Base-by-base conservation (phyloP, 2,113 vertebrate species). In the Petrocephalus microphthalmus region DNA sequence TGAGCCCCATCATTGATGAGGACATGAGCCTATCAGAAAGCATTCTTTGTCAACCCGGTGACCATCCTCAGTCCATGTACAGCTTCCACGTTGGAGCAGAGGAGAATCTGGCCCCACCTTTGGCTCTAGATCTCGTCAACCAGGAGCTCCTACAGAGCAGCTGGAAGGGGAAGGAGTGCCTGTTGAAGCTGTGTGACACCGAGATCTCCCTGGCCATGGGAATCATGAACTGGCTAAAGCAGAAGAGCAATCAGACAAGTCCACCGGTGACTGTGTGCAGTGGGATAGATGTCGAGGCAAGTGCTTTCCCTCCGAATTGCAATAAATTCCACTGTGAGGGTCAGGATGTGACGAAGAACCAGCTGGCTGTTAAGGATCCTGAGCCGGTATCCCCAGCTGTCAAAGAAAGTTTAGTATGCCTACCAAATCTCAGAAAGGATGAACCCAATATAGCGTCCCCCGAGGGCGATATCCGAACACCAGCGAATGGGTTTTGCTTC, bases 101-200 rank as follows among this genome's bases (percentile, higher is more conserved):
- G 86, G 97, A 97, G 91, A 96, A 97, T 87, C 92, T 97, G 94
- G 95, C 96, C 51, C 94, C 94, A 0, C 93, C 94, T 0, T 93
- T 96, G 4, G 89, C 94, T 57, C 90, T 94, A 7, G 96, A 96
- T 83, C 88, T 96, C 5, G 95, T 96, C 82, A 94, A 94, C 78
- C 96, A 97, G 78, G 94, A 96, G 0, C 95, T 96, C 90, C 91
- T 95, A 54, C 95, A 97, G 89, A 96, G 96, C 88, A 95, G 95
- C 20, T 97, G 96, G 97, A 95, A 95, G 91, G 96, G 97, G 53
- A 97, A 96, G 89, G 97, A 97, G 85, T 97, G 97, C 78, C 92
- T 97, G 89, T 91, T 97, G 89, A 97, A 97, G 88, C 94, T 97
- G 54, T 97, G 97, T 0, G 96, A 97, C 60, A 97, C 97, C 0